These are phyloP conservation scores for Alouatta palliata DNA, from an alignment of 2,113 vertebrate species.

Conservation along the genomic window DNA sequence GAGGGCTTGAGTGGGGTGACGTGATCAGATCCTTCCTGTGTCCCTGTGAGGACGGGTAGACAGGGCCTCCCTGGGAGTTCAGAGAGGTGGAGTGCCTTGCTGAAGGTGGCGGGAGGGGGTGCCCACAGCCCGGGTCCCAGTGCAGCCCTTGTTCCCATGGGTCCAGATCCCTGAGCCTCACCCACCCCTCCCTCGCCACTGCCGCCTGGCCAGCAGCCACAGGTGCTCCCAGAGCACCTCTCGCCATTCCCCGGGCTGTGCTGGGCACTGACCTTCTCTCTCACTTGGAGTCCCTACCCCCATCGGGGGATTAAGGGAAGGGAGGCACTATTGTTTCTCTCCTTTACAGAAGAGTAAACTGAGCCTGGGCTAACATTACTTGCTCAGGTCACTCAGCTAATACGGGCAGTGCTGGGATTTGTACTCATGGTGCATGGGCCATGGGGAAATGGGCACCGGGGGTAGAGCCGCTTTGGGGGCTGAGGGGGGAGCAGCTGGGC, in stretches of 20 bases:
- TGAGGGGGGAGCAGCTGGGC: not conserved
- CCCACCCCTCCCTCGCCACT: not conserved
- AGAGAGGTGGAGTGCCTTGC: fast-evolving
- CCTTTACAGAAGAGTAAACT: not conserved
- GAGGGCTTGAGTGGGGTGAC: not conserved
- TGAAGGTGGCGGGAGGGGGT: fast-evolving
- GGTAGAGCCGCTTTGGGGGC: fast-evolving
- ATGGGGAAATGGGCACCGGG: not conserved
- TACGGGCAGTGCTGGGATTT: not conserved
- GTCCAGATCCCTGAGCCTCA: fast-evolving
- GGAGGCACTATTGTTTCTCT: fast-evolving
- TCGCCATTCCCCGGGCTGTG: fast-evolving
- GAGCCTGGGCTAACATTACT: not conserved
- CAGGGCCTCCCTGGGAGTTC: not conserved
- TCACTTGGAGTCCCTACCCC: not conserved
- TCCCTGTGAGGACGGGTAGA: fast-evolving
- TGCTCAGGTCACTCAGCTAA: fast-evolving
- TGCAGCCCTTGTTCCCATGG: fast-evolving
- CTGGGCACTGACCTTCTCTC: not conserved
- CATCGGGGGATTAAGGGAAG: not conserved
- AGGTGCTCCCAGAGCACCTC: fast-evolving
- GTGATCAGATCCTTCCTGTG: fast-evolving
- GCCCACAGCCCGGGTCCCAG: fast-evolving
- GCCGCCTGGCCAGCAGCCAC: not conserved
- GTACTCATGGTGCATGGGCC: no score